Evolutionary conservation across 2,888 invertebrate species (phyloP), one percentile per base, ranked within the genome.

Genomic region (Plagodis dolabraria): DNA sequence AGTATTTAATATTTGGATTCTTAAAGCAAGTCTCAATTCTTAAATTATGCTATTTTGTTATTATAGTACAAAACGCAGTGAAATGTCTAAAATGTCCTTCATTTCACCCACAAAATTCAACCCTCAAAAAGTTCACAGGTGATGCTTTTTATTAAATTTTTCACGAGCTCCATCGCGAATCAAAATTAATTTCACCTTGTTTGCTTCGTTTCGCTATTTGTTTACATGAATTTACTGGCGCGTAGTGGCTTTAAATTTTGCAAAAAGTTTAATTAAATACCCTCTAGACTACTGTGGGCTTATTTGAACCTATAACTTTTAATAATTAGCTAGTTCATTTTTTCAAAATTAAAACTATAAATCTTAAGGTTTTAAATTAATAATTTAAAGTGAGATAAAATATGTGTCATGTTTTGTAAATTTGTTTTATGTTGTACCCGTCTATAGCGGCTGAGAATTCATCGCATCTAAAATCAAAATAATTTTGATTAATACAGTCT

Each of bases 81-180:
- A 35, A 47, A 34, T n/a, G 33, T 6, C 33, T 5, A 5, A 50
- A 50, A 43, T 9, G 33, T 33, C 36, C 2, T 43, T 57, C 36
- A 51, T 38, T 57, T 36, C 43, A 43, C 5, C 33, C n/a, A 46
- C 67, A 71, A 77, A 77, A 75, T 73, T 69, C 69, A 63, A 38
- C 54, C 51, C 51, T 53, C 53, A 59, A 64, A 64, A 72, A 68
- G 75, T 74, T 74, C 78, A 74, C 87, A 87, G 87, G 87, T 87
- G 87, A 87, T 85, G 86, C 80, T 86, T 86, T 81, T 69, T 68
- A 87, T 85, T 86, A 85, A 86, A 84, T 83, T 80, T 82, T 78
- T 82, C 80, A 72, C 74, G 70, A 75, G 76, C 75, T 67, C 69
- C 72, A 67, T 64, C 74, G 67, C 70, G 73, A 77, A 78, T 79